Evolutionary conservation across 1,140 invertebrate species (phyloP).

Genomic region (Olivierus martensii): DNA sequence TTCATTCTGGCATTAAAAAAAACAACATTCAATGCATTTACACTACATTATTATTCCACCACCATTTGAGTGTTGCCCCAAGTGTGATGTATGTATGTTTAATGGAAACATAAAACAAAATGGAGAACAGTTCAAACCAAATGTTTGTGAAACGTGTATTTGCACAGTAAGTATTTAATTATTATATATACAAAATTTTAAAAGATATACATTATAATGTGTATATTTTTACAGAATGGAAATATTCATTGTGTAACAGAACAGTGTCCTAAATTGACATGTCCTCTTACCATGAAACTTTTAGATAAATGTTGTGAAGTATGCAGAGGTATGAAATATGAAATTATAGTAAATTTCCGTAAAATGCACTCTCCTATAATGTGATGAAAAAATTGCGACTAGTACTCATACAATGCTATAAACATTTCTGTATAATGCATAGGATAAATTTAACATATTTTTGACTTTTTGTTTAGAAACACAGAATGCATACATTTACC

Average conservation of each 20-base stretch:
- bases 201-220: too few species aligned
- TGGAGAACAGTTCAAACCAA: conserved; percentile 3
- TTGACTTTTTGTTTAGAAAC: too few species aligned
- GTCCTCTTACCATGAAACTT: not conserved
- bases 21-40: too few species aligned
- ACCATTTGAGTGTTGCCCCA: conserved; percentile 10
- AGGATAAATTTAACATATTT: too few species aligned
- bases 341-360: not conserved
- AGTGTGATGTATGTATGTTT: conserved; percentile 9
- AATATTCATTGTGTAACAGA: conserved; percentile 11
- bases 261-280: conserved; percentile 6
- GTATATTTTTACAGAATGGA: conserved; percentile 6
- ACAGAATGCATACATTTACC: too few species aligned
- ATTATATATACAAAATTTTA: too few species aligned
- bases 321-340: conserved; percentile 12
- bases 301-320: conserved; percentile 14
- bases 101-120: not conserved
- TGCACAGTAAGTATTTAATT: conserved; percentile 4
- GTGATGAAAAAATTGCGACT: too few species aligned
- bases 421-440: too few species aligned
- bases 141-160: conserved; percentile 8
- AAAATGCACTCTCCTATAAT: not conserved
- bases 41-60: too few species aligned
- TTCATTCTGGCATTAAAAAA: too few species aligned
- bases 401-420: too few species aligned